Base-by-base conservation (phyloP, 2,113 vertebrate species). In the Dasyprocta punctata region DNA sequence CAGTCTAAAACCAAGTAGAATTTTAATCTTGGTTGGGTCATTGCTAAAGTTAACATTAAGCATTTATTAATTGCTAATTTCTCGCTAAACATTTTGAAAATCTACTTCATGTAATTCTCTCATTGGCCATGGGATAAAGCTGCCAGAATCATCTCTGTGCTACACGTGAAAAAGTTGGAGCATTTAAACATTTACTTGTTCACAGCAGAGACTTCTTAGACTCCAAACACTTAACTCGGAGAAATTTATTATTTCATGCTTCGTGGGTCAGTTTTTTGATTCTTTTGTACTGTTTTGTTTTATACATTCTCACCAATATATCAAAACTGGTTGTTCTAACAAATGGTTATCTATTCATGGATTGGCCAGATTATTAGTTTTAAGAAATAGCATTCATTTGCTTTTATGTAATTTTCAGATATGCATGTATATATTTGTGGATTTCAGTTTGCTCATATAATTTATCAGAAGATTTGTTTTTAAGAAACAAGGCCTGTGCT, bases 381-480 rank as follows among this genome's bases (percentile, higher is more conserved):
- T 88, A 38, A 85, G 96, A 65, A 41, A 47, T 75, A 38, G 1
- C 16, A 82, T 85, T n/a, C 22, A 2, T 73, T 94, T 96, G 36
- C 73, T 90, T 89, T 92, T 20, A 24, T 87, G 75, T 41, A 52
- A 81, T 65, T 93, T 91, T 94, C 58, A 8, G 67, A 17, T 65
- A 24, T 47, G 7, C 54, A 10, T 49, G 3, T 22, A 30, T 58
- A 4, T 96, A 19, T 94, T 3, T 69, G 8, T 77, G 4, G 30
- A 20, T 65, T 71, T 93, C 36, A 94, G 20, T 90, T 86, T 92
- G 56, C 38, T 95, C 17, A 36, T 36, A 81, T 2, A 89, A 71
- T 92, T 96, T 61, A 92, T 92, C 56, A 96, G 49, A 93, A 84
- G 58, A 84, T 92, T 19, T 94, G 61, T 94, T 90, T 96, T 96